Evolutionary conservation across 2,797 vertebrate species (phyloP).

Genomic region (Odontamblyopus rebecca): DNA sequence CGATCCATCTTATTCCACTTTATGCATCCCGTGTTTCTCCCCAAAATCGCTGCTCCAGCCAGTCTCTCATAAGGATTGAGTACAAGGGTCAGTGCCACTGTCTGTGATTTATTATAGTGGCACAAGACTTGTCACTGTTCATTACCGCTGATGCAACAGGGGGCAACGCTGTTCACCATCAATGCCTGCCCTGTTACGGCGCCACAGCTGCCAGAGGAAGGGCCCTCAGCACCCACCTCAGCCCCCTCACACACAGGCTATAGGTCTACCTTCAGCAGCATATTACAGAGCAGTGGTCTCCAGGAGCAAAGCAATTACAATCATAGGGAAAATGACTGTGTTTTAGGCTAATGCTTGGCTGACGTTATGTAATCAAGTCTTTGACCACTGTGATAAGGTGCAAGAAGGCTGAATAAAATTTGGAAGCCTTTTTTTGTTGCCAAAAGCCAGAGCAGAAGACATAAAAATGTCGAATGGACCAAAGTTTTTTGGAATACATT

Average conservation of each 20-base stretch:
- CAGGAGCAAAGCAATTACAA: slow-evolving; percentile 17
- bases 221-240: slow-evolving; percentile 72
- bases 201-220: slow-evolving; percentile 69
- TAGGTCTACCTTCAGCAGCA: slow-evolving; percentile 48
- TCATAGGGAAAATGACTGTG: not conserved
- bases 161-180: slow-evolving; percentile 70
- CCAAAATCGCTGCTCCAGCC: slow-evolving; percentile 27
- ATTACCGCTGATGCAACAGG: slow-evolving; percentile 76
- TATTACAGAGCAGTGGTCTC: slow-evolving; percentile 46
- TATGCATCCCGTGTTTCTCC: slow-evolving; percentile 15
- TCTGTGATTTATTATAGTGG: slow-evolving; percentile 69
- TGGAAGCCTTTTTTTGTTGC: not conserved
- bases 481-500: no score
- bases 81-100: slow-evolving; percentile 51
- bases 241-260: slow-evolving; percentile 59
- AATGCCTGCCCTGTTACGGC: slow-evolving; percentile 61
- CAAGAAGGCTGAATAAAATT: not conserved
- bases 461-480: no score
- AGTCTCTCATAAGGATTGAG: slow-evolving; percentile 43
- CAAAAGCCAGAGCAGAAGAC: not conserved
- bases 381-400: not conserved
- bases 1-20: not conserved
- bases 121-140: slow-evolving; percentile 73
- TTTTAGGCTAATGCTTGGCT: not conserved
- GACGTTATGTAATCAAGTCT: not conserved